Base-by-base conservation (phyloP, 2,797 vertebrate species). In the Agapornis canus region DNA sequence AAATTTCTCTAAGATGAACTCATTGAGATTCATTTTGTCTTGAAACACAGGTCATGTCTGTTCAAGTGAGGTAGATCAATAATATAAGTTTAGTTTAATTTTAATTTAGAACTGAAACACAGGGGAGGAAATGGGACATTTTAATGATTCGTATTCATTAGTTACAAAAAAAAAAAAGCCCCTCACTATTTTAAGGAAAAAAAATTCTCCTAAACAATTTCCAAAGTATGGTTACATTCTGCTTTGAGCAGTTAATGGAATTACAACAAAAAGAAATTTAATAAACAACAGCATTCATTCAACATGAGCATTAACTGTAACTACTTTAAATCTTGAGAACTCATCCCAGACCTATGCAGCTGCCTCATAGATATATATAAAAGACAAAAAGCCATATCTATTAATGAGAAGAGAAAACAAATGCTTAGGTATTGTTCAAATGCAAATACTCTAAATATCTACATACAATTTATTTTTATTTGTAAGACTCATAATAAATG, bases 401-500 rank as follows among this genome's bases (percentile, higher is more conserved):
- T 83, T 43, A 72, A 72, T 49, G 9, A 21, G 63, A 96, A 93
- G 73, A 78, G 13, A 39, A 78, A 43, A 64, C 83, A 52, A 14
- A 43, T 13, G 90, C 43, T 66, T 35, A 77, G 72, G 25, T 42
- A 56, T 47, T 76, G 78, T 51, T 93, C 86, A 94, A 95, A 94
- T 63, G 35, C 21, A 82, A 82, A 86, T 73, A 79, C 39, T 42
- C 80, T 51, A 75, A 76, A 89, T 72, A 37, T 13, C 70, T 92
- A 79, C 75, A 95, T 45, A 93, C 59, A 83, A 92, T 90, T 95
- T 91, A 86, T 89, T 96, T 96, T 92, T 93, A 91, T 91, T 96
- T 82, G 52, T 89, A 93, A 83, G 60, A 70, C 71, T 91, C 72
- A 89, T 63, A 32, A 88, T 86, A 91, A 94, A 89, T 73, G 35